These are phyloP conservation scores for Nerophis lumbriciformis DNA, from an alignment of 2,113 vertebrate genomes.

Conservation along the genomic window DNA sequence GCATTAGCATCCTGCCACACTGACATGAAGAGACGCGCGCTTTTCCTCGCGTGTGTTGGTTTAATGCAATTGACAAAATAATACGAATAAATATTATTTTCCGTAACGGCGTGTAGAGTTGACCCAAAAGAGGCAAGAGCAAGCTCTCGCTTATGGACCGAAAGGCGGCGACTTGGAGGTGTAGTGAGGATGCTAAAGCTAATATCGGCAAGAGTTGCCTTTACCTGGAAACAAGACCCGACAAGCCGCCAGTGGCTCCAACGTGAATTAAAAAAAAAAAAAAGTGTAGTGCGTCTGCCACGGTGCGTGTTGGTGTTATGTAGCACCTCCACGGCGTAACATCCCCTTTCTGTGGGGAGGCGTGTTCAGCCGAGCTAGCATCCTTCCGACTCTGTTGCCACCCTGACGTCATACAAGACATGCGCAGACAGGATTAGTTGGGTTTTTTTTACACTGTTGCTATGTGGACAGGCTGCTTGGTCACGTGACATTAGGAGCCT, in stretches of 20 bases:
- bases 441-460: background rate
- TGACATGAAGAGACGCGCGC: background rate
- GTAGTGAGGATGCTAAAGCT: constrained; percentile 1
- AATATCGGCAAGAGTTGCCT: background rate
- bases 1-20: constrained; percentile 31
- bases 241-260: constrained; percentile 12
- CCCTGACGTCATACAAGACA: background rate
- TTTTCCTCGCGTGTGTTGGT: background rate
- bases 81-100: background rate
- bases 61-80: background rate
- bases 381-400: background rate
- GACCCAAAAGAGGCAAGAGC: background rate
- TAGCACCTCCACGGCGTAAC: constrained; percentile 54
- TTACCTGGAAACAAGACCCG: constrained; percentile 26
- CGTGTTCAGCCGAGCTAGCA: constrained; percentile 22
- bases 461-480: background rate
- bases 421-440: background rate
- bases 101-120: no score
- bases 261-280: background rate
- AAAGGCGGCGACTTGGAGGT: background rate
- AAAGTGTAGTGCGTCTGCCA: constrained; percentile 12
- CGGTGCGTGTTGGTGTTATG: constrained; percentile 49
- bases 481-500: background rate
- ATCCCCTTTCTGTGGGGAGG: constrained; percentile 38
- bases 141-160: constrained; percentile 35